Percentiles rank a stretch among this genome's conserved stretches.
Evolutionary conservation across 1,140 invertebrate genomes (phyloP).

Genomic region (Venturia canescens): DNA sequence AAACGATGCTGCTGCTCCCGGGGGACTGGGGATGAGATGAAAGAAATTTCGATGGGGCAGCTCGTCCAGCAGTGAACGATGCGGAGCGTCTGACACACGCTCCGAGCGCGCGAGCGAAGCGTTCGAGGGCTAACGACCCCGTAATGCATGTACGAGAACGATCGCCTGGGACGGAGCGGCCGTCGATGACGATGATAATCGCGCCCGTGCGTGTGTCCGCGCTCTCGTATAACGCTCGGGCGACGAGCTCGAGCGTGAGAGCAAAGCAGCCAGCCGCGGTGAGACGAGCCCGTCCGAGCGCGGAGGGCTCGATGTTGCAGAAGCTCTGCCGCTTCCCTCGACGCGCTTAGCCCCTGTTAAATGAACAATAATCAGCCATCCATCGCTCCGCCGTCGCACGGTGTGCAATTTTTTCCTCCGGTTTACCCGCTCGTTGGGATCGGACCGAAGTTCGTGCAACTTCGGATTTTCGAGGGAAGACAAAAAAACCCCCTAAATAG

Average conservation of each 20-base stretch:
- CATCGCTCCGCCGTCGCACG: slow-evolving; percentile 3
- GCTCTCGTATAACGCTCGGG: neutral
- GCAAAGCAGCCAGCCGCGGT: slow-evolving; percentile 28
- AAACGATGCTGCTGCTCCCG: too few relatives aligned
- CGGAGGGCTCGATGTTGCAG: slow-evolving; percentile 37
- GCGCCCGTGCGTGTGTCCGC: neutral
- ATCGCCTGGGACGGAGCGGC: neutral
- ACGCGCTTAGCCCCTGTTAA: neutral
- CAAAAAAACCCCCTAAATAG: too few relatives aligned
- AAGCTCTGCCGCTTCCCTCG: slow-evolving; percentile 20
- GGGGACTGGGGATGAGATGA: too few relatives aligned
- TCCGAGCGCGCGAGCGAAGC: neutral
- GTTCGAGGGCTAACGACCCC: slow-evolving; percentile 22
- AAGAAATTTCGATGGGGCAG: neutral
- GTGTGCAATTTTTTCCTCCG: too few relatives aligned
- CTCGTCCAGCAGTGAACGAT: neutral
- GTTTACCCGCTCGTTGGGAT: too few relatives aligned
- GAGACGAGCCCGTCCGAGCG: slow-evolving; percentile 31
- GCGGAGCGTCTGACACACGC: too few relatives aligned
- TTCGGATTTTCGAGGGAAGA: too few relatives aligned
- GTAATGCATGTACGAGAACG: slow-evolving; percentile 26
- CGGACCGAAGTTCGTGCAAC: too few relatives aligned
- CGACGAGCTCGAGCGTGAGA: slow-evolving; percentile 34
- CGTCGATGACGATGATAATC: neutral
- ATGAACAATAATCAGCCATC: neutral